Evolutionary conservation across 2,888 invertebrate species (phyloP).

Genomic region (Tuberolachnus salignus): DNA sequence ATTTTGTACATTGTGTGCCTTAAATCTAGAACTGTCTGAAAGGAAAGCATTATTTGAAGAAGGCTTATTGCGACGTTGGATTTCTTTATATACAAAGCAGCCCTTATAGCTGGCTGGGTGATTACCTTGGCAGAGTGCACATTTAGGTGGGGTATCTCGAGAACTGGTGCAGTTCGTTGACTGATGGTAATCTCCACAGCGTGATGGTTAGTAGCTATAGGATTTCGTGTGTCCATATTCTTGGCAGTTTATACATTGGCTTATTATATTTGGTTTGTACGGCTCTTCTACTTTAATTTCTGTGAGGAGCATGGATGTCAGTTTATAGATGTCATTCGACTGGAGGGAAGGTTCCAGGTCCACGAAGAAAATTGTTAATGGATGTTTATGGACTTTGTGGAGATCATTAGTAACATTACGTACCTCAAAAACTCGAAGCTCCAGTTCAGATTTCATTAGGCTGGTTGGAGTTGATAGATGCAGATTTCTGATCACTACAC

Average conservation of each 20-base stretch:
- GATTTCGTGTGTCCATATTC: conserved; percentile 38
- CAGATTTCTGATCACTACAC: background rate
- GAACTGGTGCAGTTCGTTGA: conserved; percentile 23
- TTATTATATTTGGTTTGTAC: background rate
- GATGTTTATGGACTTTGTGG: background rate
- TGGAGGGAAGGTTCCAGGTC: conserved; percentile 10
- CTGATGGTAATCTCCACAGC: conserved; percentile 36
- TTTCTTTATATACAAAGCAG: background rate
- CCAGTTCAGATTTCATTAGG: background rate
- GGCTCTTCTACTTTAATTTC: background rate
- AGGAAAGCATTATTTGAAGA: background rate
- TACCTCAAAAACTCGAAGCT: background rate
- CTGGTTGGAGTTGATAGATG: background rate
- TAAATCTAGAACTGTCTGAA: conserved; percentile 1
- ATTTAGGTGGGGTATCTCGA: background rate
- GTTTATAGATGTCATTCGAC: conserved; percentile 10
- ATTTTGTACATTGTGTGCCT: conserved; percentile 12
- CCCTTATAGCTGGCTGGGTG: too few species aligned
- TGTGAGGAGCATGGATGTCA: background rate
- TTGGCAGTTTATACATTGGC: too few species aligned
- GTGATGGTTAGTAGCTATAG: conserved; percentile 39
- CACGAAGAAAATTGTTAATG: background rate
- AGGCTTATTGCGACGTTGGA: conserved; percentile 3
- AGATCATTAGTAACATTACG: conserved; percentile 4
- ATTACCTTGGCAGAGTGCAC: background rate